Percentiles rank a stretch among this genome's conserved stretches.
Evolutionary conservation across 2,797 vertebrate genomes (phyloP).

Genomic region (Heliangelus exortis): DNA sequence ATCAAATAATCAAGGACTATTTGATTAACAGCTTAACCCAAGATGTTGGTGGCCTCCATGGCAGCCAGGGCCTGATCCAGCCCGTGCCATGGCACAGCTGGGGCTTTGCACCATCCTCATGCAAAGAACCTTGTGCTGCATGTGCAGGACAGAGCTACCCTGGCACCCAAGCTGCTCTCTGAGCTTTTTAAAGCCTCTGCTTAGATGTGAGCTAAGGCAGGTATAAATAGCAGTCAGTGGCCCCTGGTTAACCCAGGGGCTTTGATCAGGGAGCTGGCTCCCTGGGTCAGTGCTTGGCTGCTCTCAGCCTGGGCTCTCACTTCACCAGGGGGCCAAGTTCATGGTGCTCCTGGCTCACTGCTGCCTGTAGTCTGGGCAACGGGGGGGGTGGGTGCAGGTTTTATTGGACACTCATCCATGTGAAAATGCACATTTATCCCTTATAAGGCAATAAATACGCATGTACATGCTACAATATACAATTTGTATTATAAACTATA

Average conservation of each 20-base stretch:
- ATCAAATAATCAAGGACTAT: neutral
- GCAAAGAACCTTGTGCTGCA: neutral
- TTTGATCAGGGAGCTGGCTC: neutral
- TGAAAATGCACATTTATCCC: neutral
- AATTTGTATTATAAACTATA: neutral
- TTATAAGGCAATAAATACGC: neutral
- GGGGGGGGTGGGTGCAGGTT: neutral
- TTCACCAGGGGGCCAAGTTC: neutral
- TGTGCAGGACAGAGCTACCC: fast-evolving
- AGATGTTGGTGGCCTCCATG: neutral
- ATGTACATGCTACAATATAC: neutral
- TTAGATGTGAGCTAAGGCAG: neutral
- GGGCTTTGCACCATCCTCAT: neutral
- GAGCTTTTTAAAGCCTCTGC: neutral
- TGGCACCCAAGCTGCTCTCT: neutral
- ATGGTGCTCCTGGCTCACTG: neutral
- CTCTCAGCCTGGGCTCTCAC: neutral
- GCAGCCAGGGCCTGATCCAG: neutral
- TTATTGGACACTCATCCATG: neutral
- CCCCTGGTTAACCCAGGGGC: slow-evolving; percentile 28
- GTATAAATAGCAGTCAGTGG: slow-evolving; percentile 10
- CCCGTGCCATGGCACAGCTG: neutral
- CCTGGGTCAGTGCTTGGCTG: neutral
- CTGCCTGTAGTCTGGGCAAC: neutral
- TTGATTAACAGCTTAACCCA: neutral